Evolutionary conservation across 2,888 invertebrate genomes (phyloP).

Genomic region (Nowickia ferox): DNA sequence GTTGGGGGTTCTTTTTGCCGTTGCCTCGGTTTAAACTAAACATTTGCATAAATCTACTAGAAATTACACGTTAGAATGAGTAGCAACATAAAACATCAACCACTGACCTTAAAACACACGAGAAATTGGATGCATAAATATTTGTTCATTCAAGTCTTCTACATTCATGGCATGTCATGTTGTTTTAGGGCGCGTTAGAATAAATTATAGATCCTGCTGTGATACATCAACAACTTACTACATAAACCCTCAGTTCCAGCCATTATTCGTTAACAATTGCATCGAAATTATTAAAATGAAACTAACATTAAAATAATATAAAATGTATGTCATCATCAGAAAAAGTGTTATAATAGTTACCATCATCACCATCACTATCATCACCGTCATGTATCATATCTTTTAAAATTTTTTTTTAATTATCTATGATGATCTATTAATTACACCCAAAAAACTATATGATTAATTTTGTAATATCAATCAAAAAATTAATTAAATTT

Average conservation of each 20-base stretch:
- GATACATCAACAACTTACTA: slow-evolving; percentile 59
- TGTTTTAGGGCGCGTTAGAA: slow-evolving; percentile 61
- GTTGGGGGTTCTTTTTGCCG: slow-evolving; percentile 3
- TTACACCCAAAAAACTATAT: too few relatives aligned
- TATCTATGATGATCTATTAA: slow-evolving; percentile 77
- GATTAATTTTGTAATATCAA: too few relatives aligned
- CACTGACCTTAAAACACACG: slow-evolving; percentile 40
- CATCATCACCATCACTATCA: slow-evolving; percentile 1
- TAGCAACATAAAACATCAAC: slow-evolving; percentile 22
- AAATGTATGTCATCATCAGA: slow-evolving; percentile 27
- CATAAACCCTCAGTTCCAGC: background rate
- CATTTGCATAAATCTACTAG: background rate
- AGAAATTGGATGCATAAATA: background rate
- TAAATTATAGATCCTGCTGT: slow-evolving; percentile 66
- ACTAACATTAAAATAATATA: slow-evolving; percentile 3
- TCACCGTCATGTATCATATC: background rate
- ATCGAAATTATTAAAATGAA: slow-evolving; percentile 4
- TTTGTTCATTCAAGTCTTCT: background rate
- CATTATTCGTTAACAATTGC: background rate
- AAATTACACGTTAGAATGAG: background rate
- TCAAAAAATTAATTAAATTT: too few relatives aligned
- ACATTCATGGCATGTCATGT: slow-evolving; percentile 24
- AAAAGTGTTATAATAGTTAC: background rate
- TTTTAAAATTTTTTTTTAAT: slow-evolving; percentile 44
- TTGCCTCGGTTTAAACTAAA: background rate